A percentile compares a stretch with the other conserved stretches of the same genome.
Evolutionary conservation across 2,888 invertebrate species (phyloP).

Genomic region (Andrena flavipes): DNA sequence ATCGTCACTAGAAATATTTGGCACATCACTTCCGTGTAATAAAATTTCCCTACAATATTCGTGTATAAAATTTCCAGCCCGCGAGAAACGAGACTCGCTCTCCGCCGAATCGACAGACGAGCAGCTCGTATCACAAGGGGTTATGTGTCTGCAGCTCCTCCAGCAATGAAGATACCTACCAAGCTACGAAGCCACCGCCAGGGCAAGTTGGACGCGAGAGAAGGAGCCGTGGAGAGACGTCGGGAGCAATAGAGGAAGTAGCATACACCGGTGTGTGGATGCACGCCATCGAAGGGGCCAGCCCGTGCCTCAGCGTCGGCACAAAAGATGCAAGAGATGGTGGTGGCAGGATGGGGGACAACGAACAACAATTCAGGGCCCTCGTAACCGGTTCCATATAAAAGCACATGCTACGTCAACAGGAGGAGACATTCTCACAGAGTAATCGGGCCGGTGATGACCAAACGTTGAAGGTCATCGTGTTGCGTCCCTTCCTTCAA

Average conservation of each 20-base stretch:
- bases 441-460: constrained; percentile 53
- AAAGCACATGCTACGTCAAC: constrained; percentile 79
- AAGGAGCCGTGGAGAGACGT: background rate
- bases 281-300: constrained; percentile 29
- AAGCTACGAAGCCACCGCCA: too few species aligned
- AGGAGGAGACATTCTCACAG: constrained; percentile 75
- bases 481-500: background rate
- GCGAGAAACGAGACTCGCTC: too few species aligned
- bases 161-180: background rate
- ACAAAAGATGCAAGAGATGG: constrained; percentile 50
- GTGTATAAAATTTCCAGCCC: too few species aligned
- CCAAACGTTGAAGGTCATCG: constrained; percentile 32
- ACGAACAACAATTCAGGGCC: constrained; percentile 80
- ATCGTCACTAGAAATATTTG: too few species aligned
- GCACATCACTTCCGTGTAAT: too few species aligned
- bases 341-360: constrained; percentile 65
- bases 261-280: background rate
- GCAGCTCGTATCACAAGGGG: too few species aligned
- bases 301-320: constrained; percentile 1
- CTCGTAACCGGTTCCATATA: constrained; percentile 79
- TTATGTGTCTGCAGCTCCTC: too few species aligned
- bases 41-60: too few species aligned
- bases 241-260: background rate
- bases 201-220: background rate
- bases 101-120: too few species aligned